Evolutionary conservation across 2,113 vertebrate species (phyloP).

Genomic region (Oreochromis aureus): DNA sequence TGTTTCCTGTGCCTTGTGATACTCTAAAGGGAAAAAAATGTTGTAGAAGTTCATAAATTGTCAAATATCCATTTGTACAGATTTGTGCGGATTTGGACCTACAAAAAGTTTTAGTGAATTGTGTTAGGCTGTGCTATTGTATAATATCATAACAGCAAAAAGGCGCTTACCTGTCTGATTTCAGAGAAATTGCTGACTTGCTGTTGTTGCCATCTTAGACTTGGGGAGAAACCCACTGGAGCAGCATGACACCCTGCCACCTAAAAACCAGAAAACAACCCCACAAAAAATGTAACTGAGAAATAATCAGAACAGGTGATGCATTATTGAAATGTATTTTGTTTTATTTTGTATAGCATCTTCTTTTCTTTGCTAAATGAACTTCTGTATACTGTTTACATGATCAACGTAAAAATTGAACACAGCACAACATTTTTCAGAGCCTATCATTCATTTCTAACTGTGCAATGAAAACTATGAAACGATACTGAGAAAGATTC

Average conservation of each 20-base stretch:
- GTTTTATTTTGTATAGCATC: not conserved
- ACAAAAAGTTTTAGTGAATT: not conserved
- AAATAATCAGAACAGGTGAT: not conserved
- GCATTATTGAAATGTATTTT: not conserved
- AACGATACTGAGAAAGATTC: not conserved
- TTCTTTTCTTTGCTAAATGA: not conserved
- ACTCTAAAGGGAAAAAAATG: slow-evolving; percentile 73
- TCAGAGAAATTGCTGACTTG: slow-evolving; percentile 88
- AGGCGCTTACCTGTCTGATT: slow-evolving; percentile 50
- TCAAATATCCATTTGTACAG: not conserved
- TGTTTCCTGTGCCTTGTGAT: slow-evolving; percentile 84
- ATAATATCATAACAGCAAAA: not conserved
- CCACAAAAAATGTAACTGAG: not conserved
- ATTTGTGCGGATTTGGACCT: not conserved
- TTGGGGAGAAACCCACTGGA: slow-evolving; percentile 86
- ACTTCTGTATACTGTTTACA: not conserved
- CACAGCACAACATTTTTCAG: not conserved
- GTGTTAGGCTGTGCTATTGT: not conserved
- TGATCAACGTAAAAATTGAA: fast-evolving
- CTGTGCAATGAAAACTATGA: not conserved
- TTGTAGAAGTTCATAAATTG: not conserved
- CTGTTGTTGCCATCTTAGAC: slow-evolving; percentile 87
- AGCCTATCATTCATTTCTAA: not conserved
- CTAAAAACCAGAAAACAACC: slow-evolving; percentile 53
- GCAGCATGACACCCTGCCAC: slow-evolving; percentile 86